Base-by-base conservation (phyloP, 2,888 invertebrate genomes). In the Imbricaverruca yamaguchii region DNA sequence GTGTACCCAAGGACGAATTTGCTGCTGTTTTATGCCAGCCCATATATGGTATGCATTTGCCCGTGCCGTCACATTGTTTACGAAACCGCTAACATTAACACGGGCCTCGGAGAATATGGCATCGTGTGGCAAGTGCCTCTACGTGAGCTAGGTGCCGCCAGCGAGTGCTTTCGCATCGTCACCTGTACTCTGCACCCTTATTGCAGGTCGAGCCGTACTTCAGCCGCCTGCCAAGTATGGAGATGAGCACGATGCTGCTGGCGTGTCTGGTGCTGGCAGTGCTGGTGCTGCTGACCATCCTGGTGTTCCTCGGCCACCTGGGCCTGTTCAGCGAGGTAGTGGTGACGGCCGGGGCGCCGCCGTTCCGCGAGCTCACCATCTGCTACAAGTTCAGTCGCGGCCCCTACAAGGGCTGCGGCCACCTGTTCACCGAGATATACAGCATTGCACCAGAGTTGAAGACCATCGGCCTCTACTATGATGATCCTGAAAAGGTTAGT, bases 401-500 rank as follows among this genome's bases (percentile, higher is more conserved):
- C 8, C 86, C 88, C 0, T 89, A 89, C 85, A 86, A 86, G 82
- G 85, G 88, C 80, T 85, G 86, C 80, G 88, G 88, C 10, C 84
- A 84, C 7, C 82, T 87, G 18, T 89, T 88, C 84, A 87, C 87
- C 2, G 88, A 88, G 85, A 86, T 86, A 2, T 85, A 85, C 65
- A 85, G 84, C n/a, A 83, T 87, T 56, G 86, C 86, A 7, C 88
- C 88, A 1, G 83, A 85, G 65, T 84, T 86, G 80, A 86, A 85
- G 82, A 85, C 85, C 25, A 84, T 89, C 80, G 89, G 88, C 8
- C 85, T 89, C 11, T 89, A 88, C 84, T 89, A 89, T 83, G 89
- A 89, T 83, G 87, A 88, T 83, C 88, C 88, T 0, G 85, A 86
- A 80, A 85, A 85, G 86, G 88, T 88, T 84, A 83, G 84, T 15